Evolutionary conservation across 2,888 invertebrate genomes (phyloP), one percentile per base, ranked within the genome.

Genomic region (Carterocephalus palaemon): DNA sequence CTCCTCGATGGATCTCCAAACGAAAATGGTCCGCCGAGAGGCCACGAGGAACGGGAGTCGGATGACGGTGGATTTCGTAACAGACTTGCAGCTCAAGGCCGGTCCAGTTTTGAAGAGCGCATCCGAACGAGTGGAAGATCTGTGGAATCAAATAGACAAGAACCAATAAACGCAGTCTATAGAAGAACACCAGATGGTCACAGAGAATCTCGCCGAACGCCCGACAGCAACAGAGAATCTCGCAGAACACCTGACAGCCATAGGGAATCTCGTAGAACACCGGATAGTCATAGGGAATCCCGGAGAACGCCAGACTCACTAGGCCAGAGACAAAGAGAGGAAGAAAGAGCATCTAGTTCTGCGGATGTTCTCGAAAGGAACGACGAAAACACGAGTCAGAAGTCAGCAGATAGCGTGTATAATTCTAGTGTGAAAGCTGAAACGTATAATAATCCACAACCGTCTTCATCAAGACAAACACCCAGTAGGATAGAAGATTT

Each of bases 41-140:
- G 20, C 12, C 42, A 51, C 52, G 88, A 88, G 9, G 89, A 89
- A 59, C 75, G 89, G 34, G 89, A 89, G 61, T 89, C 89, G 5
- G 89, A 90, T 51, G 90, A 91, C 51, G 91, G 91, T 2, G 91
- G 91, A 1, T 91, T 91, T 56, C 71, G 89, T 48, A 70, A 81
- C 19, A 72, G 88, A 37, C 60, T 77, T n/a, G 70, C 65, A 31
- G 73, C 78, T 12, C 86, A 85, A 60, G 70, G 75, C 0, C 71
- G 79, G 53, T 74, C 80, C 0, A 82, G 77, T 48, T 76, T 75
- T 17, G 85, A 85, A 60, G 84, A 88, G 46, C 68, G 81, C 40
- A 79, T 84, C 3, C 70, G 88, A 49, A 84, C 83, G 1, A 87
- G 84, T 34, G 83, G 84, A 7, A 60, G 85, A 42, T 85, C 84